phyloP scores from a whole-genome alignment of 2,888 invertebrate genomes.

The Luperina testacea region DNA sequence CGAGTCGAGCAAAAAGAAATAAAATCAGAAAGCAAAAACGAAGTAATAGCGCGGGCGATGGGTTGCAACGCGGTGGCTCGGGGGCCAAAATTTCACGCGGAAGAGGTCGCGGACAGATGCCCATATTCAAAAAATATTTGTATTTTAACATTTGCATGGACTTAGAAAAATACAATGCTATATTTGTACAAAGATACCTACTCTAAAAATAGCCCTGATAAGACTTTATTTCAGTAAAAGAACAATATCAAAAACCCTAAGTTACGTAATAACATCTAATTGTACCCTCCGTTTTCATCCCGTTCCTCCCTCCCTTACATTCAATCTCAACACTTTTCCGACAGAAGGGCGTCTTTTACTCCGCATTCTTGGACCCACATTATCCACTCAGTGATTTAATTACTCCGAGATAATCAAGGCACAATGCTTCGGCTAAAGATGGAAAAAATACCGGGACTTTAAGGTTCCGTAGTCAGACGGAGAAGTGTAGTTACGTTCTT shows the following conservation, averaged over 20 bases:
- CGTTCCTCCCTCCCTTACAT: constrained; percentile 24
- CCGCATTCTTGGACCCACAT: constrained; percentile 55
- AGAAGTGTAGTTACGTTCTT: constrained; percentile 1
- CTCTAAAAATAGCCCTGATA: neutral
- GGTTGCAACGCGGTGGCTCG: too few relatives aligned
- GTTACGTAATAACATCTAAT: constrained; percentile 42
- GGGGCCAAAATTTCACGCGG: too few relatives aligned
- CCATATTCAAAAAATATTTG: neutral
- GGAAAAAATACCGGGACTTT: constrained; percentile 34
- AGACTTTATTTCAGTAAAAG: neutral
- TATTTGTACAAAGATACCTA: neutral
- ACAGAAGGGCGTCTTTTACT: constrained; percentile 51
- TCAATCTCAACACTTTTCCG: constrained; percentile 53
- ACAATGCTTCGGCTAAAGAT: constrained; percentile 48
- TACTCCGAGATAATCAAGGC: constrained; percentile 65
- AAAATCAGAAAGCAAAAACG: too few relatives aligned
- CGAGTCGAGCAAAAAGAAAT: too few relatives aligned
- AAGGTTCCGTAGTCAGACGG: constrained; percentile 32
- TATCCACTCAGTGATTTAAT: constrained; percentile 66
- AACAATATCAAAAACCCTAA: constrained; percentile 4
- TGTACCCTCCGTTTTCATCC: constrained; percentile 28
- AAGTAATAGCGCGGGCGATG: too few relatives aligned
- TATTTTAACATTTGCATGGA: neutral
- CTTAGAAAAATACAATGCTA: too few relatives aligned
- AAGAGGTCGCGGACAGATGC: neutral